phyloP scores from a whole-genome alignment of 2,113 vertebrate genomes.

The Mormyrus iriodes region DNA sequence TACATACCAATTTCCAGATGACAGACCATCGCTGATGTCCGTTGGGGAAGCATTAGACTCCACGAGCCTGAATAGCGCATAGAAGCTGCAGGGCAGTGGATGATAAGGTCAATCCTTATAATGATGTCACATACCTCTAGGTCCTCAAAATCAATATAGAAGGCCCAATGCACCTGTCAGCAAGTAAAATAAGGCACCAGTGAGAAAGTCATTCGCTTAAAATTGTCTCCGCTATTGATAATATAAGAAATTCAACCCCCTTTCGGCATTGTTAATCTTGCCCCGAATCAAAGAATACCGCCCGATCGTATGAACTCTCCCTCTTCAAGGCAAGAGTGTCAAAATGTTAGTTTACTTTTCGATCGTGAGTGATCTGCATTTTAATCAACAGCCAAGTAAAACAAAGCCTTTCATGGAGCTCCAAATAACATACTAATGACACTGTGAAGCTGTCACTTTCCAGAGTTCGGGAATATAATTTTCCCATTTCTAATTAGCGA shows the following conservation, averaged over 20 bases:
- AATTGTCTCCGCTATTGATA: slow-evolving; percentile 53
- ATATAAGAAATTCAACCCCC: slow-evolving; percentile 45
- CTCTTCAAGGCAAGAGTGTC: not conserved
- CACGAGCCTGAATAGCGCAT: slow-evolving; percentile 27
- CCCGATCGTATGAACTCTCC: not conserved
- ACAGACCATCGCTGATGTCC: slow-evolving; percentile 40
- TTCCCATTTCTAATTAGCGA: not conserved
- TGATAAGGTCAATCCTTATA: slow-evolving; percentile 65
- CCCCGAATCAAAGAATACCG: slow-evolving; percentile 1
- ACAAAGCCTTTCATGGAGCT: not conserved
- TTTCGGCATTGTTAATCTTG: slow-evolving; percentile 37
- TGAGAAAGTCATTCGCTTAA: slow-evolving; percentile 43
- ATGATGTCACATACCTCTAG: slow-evolving; percentile 69
- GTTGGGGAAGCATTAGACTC: slow-evolving; percentile 41
- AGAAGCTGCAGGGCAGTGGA: slow-evolving; percentile 61
- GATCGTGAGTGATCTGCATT: not conserved
- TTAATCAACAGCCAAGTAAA: not conserved
- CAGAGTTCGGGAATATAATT: not conserved
- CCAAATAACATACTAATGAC: not conserved
- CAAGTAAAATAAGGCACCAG: slow-evolving; percentile 60
- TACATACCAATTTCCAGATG: slow-evolving; percentile 55
- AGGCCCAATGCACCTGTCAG: slow-evolving; percentile 51
- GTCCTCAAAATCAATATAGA: slow-evolving; percentile 64
- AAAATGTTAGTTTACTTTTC: not conserved
- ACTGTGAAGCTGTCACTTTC: not conserved